Percentiles rank a stretch among this genome's conserved stretches.
These are phyloP conservation scores for Sarcophaga variegata DNA, from an alignment of 2,888 invertebrate genomes.

Conservation along the genomic window DNA sequence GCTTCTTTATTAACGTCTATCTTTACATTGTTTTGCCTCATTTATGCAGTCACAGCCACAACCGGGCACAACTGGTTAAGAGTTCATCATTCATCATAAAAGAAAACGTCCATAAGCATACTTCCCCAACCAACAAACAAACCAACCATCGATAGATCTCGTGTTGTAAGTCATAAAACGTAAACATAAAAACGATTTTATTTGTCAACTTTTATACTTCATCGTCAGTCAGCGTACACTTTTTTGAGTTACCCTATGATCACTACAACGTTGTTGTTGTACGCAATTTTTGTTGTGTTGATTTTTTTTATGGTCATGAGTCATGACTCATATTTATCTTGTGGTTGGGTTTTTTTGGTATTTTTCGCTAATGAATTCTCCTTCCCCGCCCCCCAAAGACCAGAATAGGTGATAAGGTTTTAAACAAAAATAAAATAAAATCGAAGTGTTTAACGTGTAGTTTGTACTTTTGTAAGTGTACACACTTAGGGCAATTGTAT, in stretches of 20 bases:
- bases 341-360: neutral
- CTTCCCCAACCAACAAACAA: too few species aligned
- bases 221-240: constrained; percentile 31
- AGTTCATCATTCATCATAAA: too few species aligned
- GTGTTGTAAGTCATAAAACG: constrained; percentile 14
- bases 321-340: constrained; percentile 11
- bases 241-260: constrained; percentile 23
- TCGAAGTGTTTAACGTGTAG: constrained; percentile 15
- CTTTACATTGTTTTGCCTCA: constrained; percentile 27
- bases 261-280: constrained; percentile 5
- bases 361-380: neutral
- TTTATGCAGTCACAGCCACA: constrained; percentile 20
- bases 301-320: constrained; percentile 39
- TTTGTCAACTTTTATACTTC: constrained; percentile 24
- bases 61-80: too few species aligned
- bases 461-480: constrained; percentile 1
- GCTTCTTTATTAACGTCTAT: constrained; percentile 34
- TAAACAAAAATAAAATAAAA: constrained; percentile 14
- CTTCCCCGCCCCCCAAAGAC: neutral
- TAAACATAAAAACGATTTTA: constrained; percentile 13
- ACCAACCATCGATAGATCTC: constrained; percentile 36
- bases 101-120: too few species aligned
- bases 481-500: neutral
- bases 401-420: neutral
- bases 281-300: constrained; percentile 12